Base-by-base conservation (phyloP, 1,140 invertebrate genomes). In the Teleogryllus occipitalis region DNA sequence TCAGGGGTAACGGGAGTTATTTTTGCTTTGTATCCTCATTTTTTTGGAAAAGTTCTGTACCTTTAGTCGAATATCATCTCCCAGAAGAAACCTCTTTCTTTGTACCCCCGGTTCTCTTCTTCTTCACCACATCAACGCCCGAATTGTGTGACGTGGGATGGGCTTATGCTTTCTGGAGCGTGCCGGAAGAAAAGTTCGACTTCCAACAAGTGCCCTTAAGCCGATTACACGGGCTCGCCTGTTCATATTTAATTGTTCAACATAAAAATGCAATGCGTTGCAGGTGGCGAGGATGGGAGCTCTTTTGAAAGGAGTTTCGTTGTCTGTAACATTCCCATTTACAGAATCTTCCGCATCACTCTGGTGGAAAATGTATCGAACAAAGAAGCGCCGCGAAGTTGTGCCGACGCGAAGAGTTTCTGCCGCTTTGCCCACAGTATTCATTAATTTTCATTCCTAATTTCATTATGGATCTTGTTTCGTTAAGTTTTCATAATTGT, bases 401-500 rank as follows among this genome's bases (percentile, higher is more conserved):
- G 54, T 7, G 18, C 10, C 54, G 18, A 10, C 54, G 54, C 2
- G 54, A 65, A 65, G 10, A 65, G 54, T 65, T 65, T 65, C 18
- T 18, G 18, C 54, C 54, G 18, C 54, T 65, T 10, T 65, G 54
- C 54, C 54, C 54, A 65, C 54, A 65, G 54, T 65, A 65, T 65
- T 65, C 54, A 65, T 65, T 65, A 65, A 65, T 65, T 65, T 65
- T 65, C 54, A 65, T 65, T 18, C 54, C 54, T 65, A 65, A 65
- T 65, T 65, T 65, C 54, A 65, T 65, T 65, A 65, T 65, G 54
- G 54, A 65, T 65, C 54, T 65, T 65, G 10, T 65, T 65, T 65
- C 54, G 54, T 65, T 65, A 18, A 65, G 54, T 65, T 65, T 65
- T 14, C 54, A 65, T 65, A 65, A 65, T 65, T 65, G 54, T 65